Conservation (phyloP, 2,113 vertebrate species). For the Rissa tridactyla region DNA sequence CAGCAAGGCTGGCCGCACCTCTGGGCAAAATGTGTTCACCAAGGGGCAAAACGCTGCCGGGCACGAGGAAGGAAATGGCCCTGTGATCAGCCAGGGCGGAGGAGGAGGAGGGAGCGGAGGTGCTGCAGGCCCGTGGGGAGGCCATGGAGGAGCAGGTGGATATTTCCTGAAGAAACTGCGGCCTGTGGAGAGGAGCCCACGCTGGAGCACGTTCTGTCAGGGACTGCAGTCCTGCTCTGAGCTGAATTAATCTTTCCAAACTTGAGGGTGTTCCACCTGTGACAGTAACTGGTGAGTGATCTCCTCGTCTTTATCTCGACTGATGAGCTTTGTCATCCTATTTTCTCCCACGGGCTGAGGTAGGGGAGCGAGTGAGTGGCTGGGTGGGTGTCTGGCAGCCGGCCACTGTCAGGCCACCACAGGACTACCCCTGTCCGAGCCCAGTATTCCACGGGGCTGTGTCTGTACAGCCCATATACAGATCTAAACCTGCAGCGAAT, state of each 20-base stretch:
- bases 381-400: fast-evolving
- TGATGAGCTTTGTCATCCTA: fast-evolving
- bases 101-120: background rate
- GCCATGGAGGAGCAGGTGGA: background rate
- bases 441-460: fast-evolving
- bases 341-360: background rate
- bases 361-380: fast-evolving
- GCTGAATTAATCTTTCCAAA: no score
- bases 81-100: fast-evolving
- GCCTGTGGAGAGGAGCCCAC: background rate
- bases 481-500: background rate
- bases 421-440: fast-evolving
- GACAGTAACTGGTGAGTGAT: background rate
- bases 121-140: background rate
- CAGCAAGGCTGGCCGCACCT: fast-evolving
- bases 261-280: no score
- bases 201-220: background rate
- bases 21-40: fast-evolving
- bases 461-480: background rate
- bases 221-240: background rate
- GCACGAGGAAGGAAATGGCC: no score
- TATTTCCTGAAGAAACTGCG: background rate
- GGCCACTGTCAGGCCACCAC: fast-evolving
- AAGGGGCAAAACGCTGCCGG: fast-evolving
- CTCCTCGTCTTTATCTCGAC: background rate